Evolutionary conservation across 1,140 invertebrate species (phyloP), one percentile per base, ranked within the genome.

Genomic region (Sitobion miscanthi): DNA sequence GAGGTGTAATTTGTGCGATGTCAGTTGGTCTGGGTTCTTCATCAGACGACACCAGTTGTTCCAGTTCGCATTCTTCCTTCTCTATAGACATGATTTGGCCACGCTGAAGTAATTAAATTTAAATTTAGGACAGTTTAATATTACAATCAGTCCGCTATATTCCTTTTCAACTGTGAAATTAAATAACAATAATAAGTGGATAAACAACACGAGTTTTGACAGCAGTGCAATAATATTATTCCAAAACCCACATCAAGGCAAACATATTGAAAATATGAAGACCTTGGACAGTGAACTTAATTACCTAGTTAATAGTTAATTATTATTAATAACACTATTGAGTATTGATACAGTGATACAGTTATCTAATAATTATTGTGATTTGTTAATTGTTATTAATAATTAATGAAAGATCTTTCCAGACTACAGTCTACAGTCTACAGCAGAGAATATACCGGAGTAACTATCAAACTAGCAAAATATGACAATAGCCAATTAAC

Each of bases 1-100:
- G 94, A 86, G 94, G 94, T 85, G 94, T 94, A 57, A 94, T 87
- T 77, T 94, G 94, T 54, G 90, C 35, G 83, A 94, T 69, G 77
- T 93, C 91, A 30, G 25, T 17, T 35, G 90, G 52, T 94, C 17
- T 93, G 11, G 54, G 93, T 54, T 94, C 94, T 52, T 94, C 94
- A 4, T 94, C 94, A 35, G 93, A 93, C 9, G 94, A 90, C 7
- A 94, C 94, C 25, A 94, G 85, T 90, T 94, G 94, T 57, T 94
- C 94, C 17, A 94, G 69, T 93, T 94, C 94, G 83, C 94, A 94
- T 94, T 94, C 94, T 91, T 94, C 94, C 47, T 94, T 92, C 25
- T 94, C 87, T 83, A 94, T 94, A 49, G 93, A 94, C 94, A 94
- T 94, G 47, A 25, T 69, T 17, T 35, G 52, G 47, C 54, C n/a